Conservation (phyloP, 2,113 vertebrate species). For the Neolamprologus toae region DNA sequence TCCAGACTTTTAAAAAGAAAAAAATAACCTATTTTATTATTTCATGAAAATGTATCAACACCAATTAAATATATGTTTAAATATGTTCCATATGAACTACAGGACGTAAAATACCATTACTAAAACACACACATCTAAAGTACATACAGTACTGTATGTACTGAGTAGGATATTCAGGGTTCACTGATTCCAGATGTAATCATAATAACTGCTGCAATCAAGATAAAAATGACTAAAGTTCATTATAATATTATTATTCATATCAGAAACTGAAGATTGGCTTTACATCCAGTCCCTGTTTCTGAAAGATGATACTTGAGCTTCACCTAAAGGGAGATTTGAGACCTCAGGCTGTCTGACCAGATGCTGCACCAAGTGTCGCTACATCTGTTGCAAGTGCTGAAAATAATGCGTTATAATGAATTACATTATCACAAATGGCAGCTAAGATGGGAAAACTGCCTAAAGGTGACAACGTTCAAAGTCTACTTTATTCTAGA, state of each 20-base stretch:
- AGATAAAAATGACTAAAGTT: not conserved
- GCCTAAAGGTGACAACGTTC: not conserved
- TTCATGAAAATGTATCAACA: not conserved
- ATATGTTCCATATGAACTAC: not conserved
- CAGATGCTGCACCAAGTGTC: not conserved
- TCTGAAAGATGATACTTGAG: not conserved
- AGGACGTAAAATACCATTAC: not conserved
- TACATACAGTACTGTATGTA: not conserved
- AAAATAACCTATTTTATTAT: not conserved
- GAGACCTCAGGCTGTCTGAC: not conserved
- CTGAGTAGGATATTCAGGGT: not conserved
- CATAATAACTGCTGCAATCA: not conserved
- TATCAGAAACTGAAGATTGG: not conserved
- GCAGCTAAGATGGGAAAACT: not conserved
- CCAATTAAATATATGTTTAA: not conserved
- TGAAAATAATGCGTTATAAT: not conserved
- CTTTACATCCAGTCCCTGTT: not conserved
- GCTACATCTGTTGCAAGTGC: not conserved
- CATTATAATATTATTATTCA: not conserved
- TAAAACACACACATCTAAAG: not conserved
- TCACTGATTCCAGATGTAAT: not conserved
- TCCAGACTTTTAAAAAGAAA: not conserved
- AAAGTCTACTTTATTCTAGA: not conserved
- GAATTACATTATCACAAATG: not conserved
- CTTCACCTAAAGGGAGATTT: not conserved